Percentiles rank a stretch among this genome's conserved stretches.
Evolutionary conservation across 2,113 vertebrate genomes (phyloP).

Genomic region (Larimichthys polyactis): DNA sequence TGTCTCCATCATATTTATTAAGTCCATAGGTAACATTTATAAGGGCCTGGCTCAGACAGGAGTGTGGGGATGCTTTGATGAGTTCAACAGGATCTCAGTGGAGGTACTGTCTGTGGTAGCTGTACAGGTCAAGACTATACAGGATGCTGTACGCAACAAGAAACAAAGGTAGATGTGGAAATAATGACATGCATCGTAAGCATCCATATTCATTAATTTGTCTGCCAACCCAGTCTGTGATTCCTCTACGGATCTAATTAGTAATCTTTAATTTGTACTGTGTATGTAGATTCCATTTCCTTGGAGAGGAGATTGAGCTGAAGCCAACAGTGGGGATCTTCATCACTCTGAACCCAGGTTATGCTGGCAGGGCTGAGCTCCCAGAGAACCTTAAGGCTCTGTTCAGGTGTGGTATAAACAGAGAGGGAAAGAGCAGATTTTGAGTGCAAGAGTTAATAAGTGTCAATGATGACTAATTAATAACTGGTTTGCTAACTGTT

Average conservation of each 20-base stretch:
- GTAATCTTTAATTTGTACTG: background rate
- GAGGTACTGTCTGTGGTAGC: constrained; percentile 84
- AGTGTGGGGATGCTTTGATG: constrained; percentile 84
- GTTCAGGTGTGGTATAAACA: constrained; percentile 77
- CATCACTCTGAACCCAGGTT: constrained; percentile 85
- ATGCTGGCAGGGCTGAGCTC: constrained; percentile 84
- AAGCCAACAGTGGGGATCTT: constrained; percentile 85
- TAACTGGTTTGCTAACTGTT: background rate
- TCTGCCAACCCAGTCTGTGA: background rate
- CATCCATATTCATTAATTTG: background rate
- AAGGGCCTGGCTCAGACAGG: constrained; percentile 86
- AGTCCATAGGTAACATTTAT: constrained; percentile 85
- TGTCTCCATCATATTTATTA: constrained; percentile 5
- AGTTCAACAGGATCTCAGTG: constrained; percentile 85
- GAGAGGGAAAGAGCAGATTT: background rate
- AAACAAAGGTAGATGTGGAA: constrained; percentile 78
- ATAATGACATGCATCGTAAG: background rate
- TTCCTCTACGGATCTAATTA: background rate
- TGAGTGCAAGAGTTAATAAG: background rate
- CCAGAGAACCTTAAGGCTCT: constrained; percentile 86
- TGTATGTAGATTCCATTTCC: constrained; percentile 80
- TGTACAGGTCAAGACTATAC: constrained; percentile 85
- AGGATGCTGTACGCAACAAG: constrained; percentile 85
- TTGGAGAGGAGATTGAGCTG: constrained; percentile 82
- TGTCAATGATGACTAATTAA: background rate